A percentile compares a stretch with the other conserved stretches of the same genome.
Conservation (phyloP, 2,888 invertebrate genomes). For the Drosophila vallismaia region DNA sequence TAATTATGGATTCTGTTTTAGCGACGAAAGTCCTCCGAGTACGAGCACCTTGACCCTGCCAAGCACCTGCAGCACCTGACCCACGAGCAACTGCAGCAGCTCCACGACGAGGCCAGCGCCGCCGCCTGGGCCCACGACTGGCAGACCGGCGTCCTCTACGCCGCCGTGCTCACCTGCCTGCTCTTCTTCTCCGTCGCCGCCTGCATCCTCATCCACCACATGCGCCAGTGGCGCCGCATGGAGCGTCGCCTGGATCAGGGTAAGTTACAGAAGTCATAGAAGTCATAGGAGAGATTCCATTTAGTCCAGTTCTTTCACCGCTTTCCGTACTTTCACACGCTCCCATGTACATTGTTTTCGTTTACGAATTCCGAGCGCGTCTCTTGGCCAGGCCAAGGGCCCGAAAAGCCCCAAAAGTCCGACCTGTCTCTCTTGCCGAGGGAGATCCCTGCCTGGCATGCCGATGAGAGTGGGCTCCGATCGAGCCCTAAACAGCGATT, state of each 20-base stretch:
- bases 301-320: not conserved
- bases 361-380: conserved; percentile 27
- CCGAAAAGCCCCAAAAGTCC: conserved; percentile 7
- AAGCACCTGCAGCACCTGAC: conserved; percentile 74
- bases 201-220: conserved; percentile 90
- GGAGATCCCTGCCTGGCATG: conserved; percentile 22
- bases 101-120: conserved; percentile 76
- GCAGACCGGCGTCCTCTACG: conserved; percentile 89
- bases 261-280: conserved; percentile 82
- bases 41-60: conserved; percentile 64
- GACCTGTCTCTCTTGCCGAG: not conserved
- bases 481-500: not conserved
- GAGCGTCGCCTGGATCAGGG: conserved; percentile 91
- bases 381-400: conserved; percentile 13
- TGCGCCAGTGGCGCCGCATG: conserved; percentile 91
- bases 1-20: conserved; percentile 30
- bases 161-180: conserved; percentile 90
- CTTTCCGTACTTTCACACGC: conserved; percentile 62
- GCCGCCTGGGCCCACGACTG: conserved; percentile 86
- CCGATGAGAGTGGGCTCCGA: conserved; percentile 17
- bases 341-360: not conserved
- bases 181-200: conserved; percentile 92
- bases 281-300: not conserved
- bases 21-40: conserved; percentile 82
- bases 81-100: conserved; percentile 79